Evolutionary conservation across 2,797 vertebrate species (phyloP).

Genomic region (Adelosebastes latens): DNA sequence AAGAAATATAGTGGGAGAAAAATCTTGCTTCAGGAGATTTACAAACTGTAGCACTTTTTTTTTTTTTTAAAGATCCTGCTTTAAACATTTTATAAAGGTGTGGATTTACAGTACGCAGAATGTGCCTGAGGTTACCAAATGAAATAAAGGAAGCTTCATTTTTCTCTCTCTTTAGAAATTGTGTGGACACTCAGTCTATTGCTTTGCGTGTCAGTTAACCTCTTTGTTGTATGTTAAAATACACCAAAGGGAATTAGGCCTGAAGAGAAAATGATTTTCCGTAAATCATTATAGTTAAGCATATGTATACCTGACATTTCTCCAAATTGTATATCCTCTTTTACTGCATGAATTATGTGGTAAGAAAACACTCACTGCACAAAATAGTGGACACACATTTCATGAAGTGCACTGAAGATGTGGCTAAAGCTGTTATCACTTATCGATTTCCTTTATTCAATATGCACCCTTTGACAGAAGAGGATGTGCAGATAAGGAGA

Average conservation of each 20-base stretch:
- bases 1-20: background rate
- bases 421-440: constrained; percentile 9
- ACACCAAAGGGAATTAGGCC: background rate
- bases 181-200: background rate
- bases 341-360: background rate
- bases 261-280: background rate
- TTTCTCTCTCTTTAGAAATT: background rate
- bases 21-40: background rate
- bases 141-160: background rate
- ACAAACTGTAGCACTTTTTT: background rate
- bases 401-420: background rate
- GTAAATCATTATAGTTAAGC: background rate
- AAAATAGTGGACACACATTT: constrained; percentile 18
- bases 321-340: background rate
- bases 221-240: constrained; percentile 4
- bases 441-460: constrained; percentile 25
- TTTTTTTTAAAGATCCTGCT: background rate
- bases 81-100: background rate
- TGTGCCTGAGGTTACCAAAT: background rate
- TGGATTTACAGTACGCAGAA: background rate
- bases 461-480: constrained; percentile 1
- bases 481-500: constrained; percentile 23
- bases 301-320: background rate
- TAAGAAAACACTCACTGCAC: background rate
- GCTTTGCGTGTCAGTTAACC: background rate